phyloP scores from a whole-genome alignment of 2,797 vertebrate species.

The Rhinatrema bivittatum region DNA sequence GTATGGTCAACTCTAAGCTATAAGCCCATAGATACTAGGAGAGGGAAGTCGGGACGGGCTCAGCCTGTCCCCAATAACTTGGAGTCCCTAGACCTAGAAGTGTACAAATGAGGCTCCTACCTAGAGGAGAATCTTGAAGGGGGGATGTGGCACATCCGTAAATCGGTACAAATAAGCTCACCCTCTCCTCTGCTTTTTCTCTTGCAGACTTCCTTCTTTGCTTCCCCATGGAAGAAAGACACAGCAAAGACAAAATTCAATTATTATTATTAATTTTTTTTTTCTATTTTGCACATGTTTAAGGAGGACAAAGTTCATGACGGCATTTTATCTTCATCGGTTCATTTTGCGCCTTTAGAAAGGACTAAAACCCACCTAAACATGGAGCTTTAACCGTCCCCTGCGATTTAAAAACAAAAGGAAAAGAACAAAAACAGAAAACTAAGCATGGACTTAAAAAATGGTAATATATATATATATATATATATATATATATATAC shows the following conservation, averaged over 20 bases:
- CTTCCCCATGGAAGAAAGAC: conserved; percentile 10
- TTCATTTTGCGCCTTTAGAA: conserved; percentile 11
- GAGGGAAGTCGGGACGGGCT: too few relatives aligned
- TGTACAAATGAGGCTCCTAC: too few relatives aligned
- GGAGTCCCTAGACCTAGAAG: too few relatives aligned
- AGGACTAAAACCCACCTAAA: conserved; percentile 4
- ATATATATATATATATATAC: not conserved
- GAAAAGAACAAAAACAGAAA: not conserved
- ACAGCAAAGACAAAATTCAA: not conserved
- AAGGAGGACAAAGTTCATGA: conserved; percentile 50
- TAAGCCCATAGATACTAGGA: too few relatives aligned
- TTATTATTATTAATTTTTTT: conserved; percentile 31
- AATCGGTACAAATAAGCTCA: not conserved
- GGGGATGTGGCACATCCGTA: too few relatives aligned
- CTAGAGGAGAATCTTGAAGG: not conserved
- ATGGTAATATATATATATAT: not conserved
- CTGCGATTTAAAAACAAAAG: not conserved
- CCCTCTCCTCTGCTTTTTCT: not conserved
- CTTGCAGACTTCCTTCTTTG: conserved; percentile 11
- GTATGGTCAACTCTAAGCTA: too few relatives aligned
- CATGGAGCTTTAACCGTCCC: not conserved
- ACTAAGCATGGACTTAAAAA: not conserved
- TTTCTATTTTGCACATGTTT: conserved; percentile 63
- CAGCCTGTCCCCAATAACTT: too few relatives aligned
- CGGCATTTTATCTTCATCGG: conserved; percentile 33